These are phyloP conservation scores for Bubo scandiacus DNA, from an alignment of 2,113 vertebrate genomes.

Conservation along the genomic window DNA sequence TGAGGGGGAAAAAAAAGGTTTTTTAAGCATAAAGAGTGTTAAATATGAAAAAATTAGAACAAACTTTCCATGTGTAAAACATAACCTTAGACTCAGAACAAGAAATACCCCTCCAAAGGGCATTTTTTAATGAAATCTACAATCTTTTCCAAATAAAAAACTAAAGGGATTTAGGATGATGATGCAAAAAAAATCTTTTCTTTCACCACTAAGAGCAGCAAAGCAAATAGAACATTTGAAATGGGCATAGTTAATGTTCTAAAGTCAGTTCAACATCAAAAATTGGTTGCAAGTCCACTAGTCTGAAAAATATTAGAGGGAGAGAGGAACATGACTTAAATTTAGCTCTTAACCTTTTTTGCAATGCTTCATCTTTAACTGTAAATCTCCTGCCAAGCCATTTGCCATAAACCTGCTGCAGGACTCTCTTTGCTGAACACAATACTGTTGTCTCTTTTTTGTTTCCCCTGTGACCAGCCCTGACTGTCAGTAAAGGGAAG, in stretches of 20 bases:
- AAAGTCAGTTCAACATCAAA: neutral
- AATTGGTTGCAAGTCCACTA: neutral
- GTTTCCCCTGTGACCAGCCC: neutral
- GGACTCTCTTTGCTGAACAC: neutral
- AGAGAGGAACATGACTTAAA: neutral
- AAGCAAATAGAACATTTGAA: neutral
- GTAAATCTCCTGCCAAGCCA: neutral
- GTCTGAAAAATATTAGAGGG: neutral
- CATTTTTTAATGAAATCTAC: neutral
- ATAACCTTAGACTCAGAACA: neutral
- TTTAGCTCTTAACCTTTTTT: neutral
- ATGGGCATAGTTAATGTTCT: neutral
- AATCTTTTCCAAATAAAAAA: neutral
- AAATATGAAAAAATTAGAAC: neutral
- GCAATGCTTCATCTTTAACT: neutral
- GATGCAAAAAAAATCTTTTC: neutral
- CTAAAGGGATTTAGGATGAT: neutral
- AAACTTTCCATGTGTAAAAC: neutral
- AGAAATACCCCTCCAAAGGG: neutral
- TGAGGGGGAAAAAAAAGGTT: fast-evolving
- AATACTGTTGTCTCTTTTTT: neutral
- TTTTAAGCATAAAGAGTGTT: neutral
- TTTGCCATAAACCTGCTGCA: neutral
- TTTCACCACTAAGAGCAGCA: neutral
- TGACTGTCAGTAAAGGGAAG: neutral